A percentile compares a stretch with the other conserved stretches of the same genome.
Evolutionary conservation across 1,140 invertebrate species (phyloP).

Genomic region (Conus ventricosus): DNA sequence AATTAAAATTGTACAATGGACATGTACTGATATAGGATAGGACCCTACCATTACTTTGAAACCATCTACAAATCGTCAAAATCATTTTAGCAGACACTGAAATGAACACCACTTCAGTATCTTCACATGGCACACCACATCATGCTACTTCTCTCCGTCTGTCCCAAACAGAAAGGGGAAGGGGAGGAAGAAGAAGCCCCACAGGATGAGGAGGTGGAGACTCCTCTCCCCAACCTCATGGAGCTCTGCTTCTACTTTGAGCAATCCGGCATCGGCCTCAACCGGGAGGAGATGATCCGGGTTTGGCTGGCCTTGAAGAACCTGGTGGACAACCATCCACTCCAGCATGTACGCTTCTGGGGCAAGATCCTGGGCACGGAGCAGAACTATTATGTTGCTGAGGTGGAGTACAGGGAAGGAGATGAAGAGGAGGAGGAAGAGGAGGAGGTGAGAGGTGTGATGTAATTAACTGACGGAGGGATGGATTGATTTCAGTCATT

Average conservation of each 20-base stretch:
- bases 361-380: slow-evolving; percentile 87
- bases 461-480: not conserved
- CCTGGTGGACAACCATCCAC: slow-evolving; percentile 71
- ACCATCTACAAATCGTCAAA: too few relatives aligned
- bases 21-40: too few relatives aligned
- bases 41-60: too few relatives aligned
- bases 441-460: slow-evolving; percentile 61
- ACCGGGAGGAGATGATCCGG: slow-evolving; percentile 71
- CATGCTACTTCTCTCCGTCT: not conserved
- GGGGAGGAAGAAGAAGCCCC: slow-evolving; percentile 69
- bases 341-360: slow-evolving; percentile 79
- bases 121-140: too few relatives aligned
- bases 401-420: slow-evolving; percentile 78
- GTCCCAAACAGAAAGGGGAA: slow-evolving; percentile 64
- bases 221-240: slow-evolving; percentile 74
- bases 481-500: too few relatives aligned
- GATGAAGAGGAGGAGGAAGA: slow-evolving; percentile 74
- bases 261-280: slow-evolving; percentile 74
- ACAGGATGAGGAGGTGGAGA: slow-evolving; percentile 72
- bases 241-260: slow-evolving; percentile 75
- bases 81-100: too few relatives aligned
- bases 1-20: too few relatives aligned
- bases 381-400: slow-evolving; percentile 87
- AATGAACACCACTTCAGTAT: too few relatives aligned
- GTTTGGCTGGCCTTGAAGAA: slow-evolving; percentile 74